These are phyloP conservation scores for Dimorphilus gyrociliatus DNA, from an alignment of 2,888 invertebrate genomes.

Conservation along the genomic window DNA sequence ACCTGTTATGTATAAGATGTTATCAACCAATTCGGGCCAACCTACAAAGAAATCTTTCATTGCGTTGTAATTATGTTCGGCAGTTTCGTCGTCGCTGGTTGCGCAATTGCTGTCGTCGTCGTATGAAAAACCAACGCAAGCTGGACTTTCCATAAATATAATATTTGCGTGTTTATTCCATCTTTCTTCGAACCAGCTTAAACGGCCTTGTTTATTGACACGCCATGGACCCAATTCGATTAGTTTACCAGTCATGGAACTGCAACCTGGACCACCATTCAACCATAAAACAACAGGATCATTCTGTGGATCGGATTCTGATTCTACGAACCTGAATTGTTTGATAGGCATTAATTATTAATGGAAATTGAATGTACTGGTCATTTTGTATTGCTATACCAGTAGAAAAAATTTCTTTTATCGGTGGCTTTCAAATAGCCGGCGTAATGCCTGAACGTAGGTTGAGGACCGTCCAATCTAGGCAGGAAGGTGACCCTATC, in stretches of 20 bases:
- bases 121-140: constrained; percentile 10
- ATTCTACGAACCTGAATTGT: constrained; percentile 10
- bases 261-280: constrained; percentile 12
- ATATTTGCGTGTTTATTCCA: constrained; percentile 11
- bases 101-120: constrained; percentile 2
- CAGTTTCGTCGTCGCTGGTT: no score
- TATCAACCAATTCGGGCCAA: constrained; percentile 6
- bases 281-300: constrained; percentile 11
- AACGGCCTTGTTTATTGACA: constrained; percentile 3
- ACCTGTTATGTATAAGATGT: constrained; percentile 8
- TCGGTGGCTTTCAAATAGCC: constrained; percentile 22
- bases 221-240: constrained; percentile 9
- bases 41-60: constrained; percentile 7
- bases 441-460: constrained; percentile 25
- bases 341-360: not conserved
- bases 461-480: constrained; percentile 17
- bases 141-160: constrained; percentile 10
- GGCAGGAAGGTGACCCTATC: constrained; percentile 22
- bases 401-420: constrained; percentile 7
- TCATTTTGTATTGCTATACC: no score
- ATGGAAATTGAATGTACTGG: not conserved
- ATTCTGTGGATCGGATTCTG: constrained; percentile 7
- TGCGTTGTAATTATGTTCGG: constrained; percentile 7
- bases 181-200: constrained; percentile 6
- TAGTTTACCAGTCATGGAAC: constrained; percentile 9